Conservation (phyloP, 2,888 invertebrate species). For the Lathronympha strigana region DNA sequence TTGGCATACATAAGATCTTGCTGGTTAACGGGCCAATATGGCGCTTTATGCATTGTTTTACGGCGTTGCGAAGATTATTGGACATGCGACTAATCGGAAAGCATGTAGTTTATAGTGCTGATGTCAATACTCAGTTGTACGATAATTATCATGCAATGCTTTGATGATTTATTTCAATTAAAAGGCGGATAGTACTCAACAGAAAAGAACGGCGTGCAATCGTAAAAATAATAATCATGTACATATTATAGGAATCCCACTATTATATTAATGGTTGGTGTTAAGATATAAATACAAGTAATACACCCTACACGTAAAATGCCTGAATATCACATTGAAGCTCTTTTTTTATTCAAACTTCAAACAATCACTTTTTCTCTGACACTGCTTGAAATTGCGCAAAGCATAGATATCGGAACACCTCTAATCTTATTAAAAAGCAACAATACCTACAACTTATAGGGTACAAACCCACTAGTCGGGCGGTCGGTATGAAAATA, state of each 20-base stretch:
- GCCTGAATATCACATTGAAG: too few relatives aligned
- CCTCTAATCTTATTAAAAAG: constrained; percentile 5
- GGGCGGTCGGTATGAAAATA: constrained; percentile 51
- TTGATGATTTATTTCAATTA: background rate
- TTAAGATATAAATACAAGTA: too few relatives aligned
- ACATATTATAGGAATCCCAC: too few relatives aligned
- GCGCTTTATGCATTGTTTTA: constrained; percentile 46
- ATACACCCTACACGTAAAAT: too few relatives aligned
- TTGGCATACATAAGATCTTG: constrained; percentile 4
- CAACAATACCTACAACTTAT: background rate
- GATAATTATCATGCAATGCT: background rate
- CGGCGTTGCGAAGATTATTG: constrained; percentile 33
- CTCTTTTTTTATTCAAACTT: too few relatives aligned
- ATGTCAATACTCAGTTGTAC: constrained; percentile 9
- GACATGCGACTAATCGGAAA: constrained; percentile 30
- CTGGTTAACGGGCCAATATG: constrained; percentile 35
- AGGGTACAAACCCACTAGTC: background rate
- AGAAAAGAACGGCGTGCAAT: too few relatives aligned
- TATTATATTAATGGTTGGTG: too few relatives aligned
- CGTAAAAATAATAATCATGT: too few relatives aligned
- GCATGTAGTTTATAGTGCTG: constrained; percentile 28
- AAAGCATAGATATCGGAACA: background rate
- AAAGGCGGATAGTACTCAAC: too few relatives aligned
- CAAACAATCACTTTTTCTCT: background rate
- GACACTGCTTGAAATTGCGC: background rate